Percentiles rank a stretch among this genome's conserved stretches.
Evolutionary conservation across 2,888 invertebrate genomes (phyloP).

Genomic region (Thymelicus acteon): DNA sequence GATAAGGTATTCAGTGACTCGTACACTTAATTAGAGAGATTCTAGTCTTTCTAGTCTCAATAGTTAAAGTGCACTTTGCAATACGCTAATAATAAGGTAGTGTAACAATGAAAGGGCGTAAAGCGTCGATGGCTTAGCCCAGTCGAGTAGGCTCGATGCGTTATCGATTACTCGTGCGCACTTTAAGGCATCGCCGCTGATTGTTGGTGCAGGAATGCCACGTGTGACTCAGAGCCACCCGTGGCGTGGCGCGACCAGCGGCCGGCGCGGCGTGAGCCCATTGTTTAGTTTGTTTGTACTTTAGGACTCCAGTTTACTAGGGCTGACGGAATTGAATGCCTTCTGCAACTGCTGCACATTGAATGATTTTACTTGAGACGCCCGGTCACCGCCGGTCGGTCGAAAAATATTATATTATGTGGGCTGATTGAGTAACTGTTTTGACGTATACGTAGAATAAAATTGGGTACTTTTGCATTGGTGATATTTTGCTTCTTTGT

Average conservation of each 20-base stretch:
- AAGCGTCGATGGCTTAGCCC: neutral
- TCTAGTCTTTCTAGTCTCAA: neutral
- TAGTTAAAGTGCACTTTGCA: neutral
- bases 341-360: too few species aligned
- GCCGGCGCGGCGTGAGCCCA: neutral
- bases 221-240: slow-evolving; percentile 31
- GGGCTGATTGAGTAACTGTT: too few species aligned
- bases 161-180: slow-evolving; percentile 39
- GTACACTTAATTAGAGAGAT: neutral
- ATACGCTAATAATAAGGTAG: neutral
- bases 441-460: too few species aligned
- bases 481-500: too few species aligned
- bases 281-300: slow-evolving; percentile 17
- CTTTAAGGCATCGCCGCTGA: slow-evolving; percentile 39
- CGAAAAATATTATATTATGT: too few species aligned
- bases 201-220: slow-evolving; percentile 37
- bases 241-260: slow-evolving; percentile 2
- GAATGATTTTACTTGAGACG: too few species aligned
- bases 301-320: neutral
- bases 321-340: neutral
- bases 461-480: too few species aligned
- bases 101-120: slow-evolving; percentile 1
- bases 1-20: neutral
- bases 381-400: too few species aligned
- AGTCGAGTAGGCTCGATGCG: neutral